Evolutionary conservation across 2,113 vertebrate species (phyloP).

Genomic region (Syngnathus typhle): DNA sequence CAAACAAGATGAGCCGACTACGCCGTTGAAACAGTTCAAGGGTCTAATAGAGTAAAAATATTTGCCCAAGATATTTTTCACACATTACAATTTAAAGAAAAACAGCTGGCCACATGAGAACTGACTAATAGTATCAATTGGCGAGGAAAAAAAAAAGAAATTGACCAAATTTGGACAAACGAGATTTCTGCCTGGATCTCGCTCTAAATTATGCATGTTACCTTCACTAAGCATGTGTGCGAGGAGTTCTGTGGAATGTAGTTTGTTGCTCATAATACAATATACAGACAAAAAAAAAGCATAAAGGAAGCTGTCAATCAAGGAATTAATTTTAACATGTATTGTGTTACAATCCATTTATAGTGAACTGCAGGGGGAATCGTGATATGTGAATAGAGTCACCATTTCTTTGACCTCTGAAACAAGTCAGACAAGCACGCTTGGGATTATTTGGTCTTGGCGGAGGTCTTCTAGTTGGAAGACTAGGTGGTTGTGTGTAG

Average conservation of each 20-base stretch:
- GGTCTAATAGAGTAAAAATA: neutral
- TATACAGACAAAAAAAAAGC: neutral
- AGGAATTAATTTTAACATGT: too few species aligned
- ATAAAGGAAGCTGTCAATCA: too few species aligned
- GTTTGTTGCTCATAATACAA: neutral
- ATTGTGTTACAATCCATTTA: too few species aligned
- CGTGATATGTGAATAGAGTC: too few species aligned
- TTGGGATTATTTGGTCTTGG: neutral
- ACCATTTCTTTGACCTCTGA: neutral
- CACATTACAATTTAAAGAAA: neutral
- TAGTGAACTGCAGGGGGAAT: too few species aligned
- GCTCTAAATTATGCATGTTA: too few species aligned
- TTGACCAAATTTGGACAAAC: neutral
- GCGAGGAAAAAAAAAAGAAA: neutral
- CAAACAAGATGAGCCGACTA: too few species aligned
- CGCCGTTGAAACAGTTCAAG: neutral
- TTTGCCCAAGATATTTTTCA: neutral
- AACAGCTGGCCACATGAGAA: neutral
- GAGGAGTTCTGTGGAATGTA: too few species aligned
- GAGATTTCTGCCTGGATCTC: neutral
- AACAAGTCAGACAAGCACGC: neutral
- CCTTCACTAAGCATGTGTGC: too few species aligned
- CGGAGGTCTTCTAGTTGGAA: neutral
- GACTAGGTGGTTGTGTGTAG: neutral
- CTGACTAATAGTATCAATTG: neutral